phyloP scores from a whole-genome alignment of 2,888 invertebrate species.

The Nyleta sp. region DNA sequence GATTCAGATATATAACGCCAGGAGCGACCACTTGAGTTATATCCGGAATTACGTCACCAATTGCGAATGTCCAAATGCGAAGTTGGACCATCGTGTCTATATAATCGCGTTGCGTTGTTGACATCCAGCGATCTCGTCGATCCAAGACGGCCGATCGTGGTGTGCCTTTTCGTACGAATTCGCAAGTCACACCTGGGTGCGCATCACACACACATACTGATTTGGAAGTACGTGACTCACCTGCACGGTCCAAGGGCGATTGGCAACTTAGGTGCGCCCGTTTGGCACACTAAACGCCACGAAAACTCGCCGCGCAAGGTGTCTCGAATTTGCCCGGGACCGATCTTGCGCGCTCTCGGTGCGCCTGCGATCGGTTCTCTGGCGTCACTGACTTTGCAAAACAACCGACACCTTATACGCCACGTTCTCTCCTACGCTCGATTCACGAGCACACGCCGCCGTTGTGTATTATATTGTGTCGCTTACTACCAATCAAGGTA shows the following conservation, averaged over 20 bases:
- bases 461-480: slow-evolving; percentile 45
- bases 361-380: slow-evolving; percentile 49
- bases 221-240: slow-evolving; percentile 50
- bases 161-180: too few species aligned
- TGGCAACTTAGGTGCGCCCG: slow-evolving; percentile 28
- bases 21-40: too few species aligned
- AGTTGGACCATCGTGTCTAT: too few species aligned
- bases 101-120: too few species aligned
- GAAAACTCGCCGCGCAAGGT: slow-evolving; percentile 20
- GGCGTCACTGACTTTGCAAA: slow-evolving; percentile 58
- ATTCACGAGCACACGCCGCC: slow-evolving; percentile 53
- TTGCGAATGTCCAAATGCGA: too few species aligned
- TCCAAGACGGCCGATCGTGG: too few species aligned
- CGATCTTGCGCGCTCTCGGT: slow-evolving; percentile 39
- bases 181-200: slow-evolving; percentile 14
- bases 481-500: slow-evolving; percentile 62
- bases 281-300: slow-evolving; percentile 17
- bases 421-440: slow-evolving; percentile 61
- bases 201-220: slow-evolving; percentile 11
- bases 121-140: too few species aligned
- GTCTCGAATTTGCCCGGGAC: slow-evolving; percentile 11
- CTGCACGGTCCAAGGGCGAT: slow-evolving; percentile 32
- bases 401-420: slow-evolving; percentile 61
- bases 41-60: background rate
- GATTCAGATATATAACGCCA: background rate